Percentiles rank a stretch among this genome's conserved stretches.
Conservation (phyloP, 2,113 vertebrate species). For the Leucosticte australis region DNA sequence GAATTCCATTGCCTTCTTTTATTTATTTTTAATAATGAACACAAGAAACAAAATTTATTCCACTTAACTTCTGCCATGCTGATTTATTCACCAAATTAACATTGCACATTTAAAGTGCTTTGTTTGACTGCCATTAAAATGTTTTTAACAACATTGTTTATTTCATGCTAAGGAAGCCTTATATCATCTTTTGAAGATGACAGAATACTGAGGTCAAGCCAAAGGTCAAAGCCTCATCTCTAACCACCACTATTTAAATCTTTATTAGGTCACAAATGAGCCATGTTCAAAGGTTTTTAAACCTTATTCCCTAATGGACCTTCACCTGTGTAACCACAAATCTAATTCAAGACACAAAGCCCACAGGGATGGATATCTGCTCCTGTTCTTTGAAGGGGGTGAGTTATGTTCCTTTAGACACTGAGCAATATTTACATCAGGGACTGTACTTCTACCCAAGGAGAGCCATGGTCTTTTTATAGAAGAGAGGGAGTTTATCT, state of each 20-base stretch:
- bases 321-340: not conserved
- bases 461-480: not conserved
- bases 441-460: not conserved
- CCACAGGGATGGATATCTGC: not conserved
- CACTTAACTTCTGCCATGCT: not conserved
- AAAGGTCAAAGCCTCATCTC: not conserved
- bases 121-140: not conserved
- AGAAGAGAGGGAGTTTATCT: not conserved
- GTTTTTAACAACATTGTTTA: not conserved
- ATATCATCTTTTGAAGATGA: not conserved
- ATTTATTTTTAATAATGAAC: not conserved
- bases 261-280: not conserved
- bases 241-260: not conserved
- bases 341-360: not conserved
- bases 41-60: not conserved
- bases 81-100: not conserved
- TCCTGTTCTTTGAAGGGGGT: not conserved
- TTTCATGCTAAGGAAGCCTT: not conserved
- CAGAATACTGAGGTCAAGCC: not conserved
- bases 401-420: not conserved
- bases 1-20: not conserved
- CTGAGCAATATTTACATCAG: not conserved
- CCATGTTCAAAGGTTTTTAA: not conserved
- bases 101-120: not conserved
- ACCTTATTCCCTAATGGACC: not conserved